Evolutionary conservation across 2,113 vertebrate species (phyloP).

Genomic region (Phrynosoma platyrhinos): DNA sequence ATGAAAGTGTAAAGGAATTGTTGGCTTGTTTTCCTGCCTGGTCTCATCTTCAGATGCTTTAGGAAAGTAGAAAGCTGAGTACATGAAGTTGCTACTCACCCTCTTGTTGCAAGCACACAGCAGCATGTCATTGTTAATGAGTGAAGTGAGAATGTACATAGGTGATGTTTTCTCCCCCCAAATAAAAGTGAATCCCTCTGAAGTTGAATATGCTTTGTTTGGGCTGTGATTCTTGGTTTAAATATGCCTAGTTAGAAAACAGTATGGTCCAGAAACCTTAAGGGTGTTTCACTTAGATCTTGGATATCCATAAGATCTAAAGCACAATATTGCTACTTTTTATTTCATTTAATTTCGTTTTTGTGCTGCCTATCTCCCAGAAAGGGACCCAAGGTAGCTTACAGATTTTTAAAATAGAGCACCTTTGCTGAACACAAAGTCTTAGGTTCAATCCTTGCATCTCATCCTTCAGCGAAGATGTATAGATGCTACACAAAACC

Average conservation of each 20-base stretch:
- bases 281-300: not conserved
- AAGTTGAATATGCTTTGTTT: slow-evolving; percentile 2
- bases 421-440: too few species aligned
- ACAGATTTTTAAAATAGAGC: not conserved
- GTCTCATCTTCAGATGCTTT: slow-evolving; percentile 40
- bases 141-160: slow-evolving; percentile 46
- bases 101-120: slow-evolving; percentile 48
- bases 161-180: slow-evolving; percentile 16
- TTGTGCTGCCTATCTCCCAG: too few species aligned
- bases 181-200: slow-evolving; percentile 65
- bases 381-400: too few species aligned
- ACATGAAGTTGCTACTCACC: slow-evolving; percentile 59
- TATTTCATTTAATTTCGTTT: too few species aligned
- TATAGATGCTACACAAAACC: too few species aligned
- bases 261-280: not conserved
- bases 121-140: slow-evolving; percentile 29
- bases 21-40: slow-evolving; percentile 49
- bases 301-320: not conserved
- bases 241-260: not conserved
- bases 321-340: not conserved
- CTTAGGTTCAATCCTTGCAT: too few species aligned
- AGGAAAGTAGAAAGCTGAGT: slow-evolving; percentile 29
- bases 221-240: not conserved
- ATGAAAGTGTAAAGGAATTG: not conserved
- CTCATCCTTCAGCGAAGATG: too few species aligned